Evolutionary conservation across 2,888 invertebrate species (phyloP), one percentile per base, ranked within the genome.

Genomic region (Halictus ligatus): DNA sequence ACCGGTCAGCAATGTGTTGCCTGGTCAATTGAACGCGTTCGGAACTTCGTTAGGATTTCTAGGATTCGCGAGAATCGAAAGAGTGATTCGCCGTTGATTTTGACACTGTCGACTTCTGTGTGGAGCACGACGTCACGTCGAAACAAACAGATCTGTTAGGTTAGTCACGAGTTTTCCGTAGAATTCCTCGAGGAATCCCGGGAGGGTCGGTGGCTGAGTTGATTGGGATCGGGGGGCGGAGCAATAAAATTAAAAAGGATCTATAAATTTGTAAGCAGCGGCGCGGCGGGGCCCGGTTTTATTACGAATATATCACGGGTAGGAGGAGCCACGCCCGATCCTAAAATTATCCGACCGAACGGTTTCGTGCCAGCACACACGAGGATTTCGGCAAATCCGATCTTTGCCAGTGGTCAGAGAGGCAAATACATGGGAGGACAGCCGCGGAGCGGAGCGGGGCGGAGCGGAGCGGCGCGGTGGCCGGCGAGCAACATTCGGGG

Each of bases 341-440:
- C 71, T 88, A 88, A 90, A 91, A 93, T 93, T 90, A 91, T 92
- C 86, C 91, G 91, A 90, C 84, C 88, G 91, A 92, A 82, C 91
- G 90, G 89, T 88, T 91, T 81, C 85, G 86, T 80, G 80, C 79
- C 82, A 72, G 82, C 83, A 81, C 85, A 80, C 84, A 83, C 80
- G 82, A 88, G 85, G 60, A 87, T 88, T 88, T 83, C 81, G 75
- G 29, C 54, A 87, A 89, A 87, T 87, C 76, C 85, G 88, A 73
- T 48, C 73, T 73, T 50, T 29, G 18, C 73, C 73, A 29, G 73
- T 50, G 73, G 29, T 48, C 73, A 10, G 48, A 29, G 73, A 48
- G 29, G 73, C 29, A 73, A 73, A 73, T 29, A 73, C 35, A 73
- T 29, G 64, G 64, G 29, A 64, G 64, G 60, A 60, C 60, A 60